Percentiles rank a stretch among this genome's conserved stretches.
These are phyloP conservation scores for Ormyrus thymus DNA, from an alignment of 2,888 invertebrate species.

Conservation along the genomic window DNA sequence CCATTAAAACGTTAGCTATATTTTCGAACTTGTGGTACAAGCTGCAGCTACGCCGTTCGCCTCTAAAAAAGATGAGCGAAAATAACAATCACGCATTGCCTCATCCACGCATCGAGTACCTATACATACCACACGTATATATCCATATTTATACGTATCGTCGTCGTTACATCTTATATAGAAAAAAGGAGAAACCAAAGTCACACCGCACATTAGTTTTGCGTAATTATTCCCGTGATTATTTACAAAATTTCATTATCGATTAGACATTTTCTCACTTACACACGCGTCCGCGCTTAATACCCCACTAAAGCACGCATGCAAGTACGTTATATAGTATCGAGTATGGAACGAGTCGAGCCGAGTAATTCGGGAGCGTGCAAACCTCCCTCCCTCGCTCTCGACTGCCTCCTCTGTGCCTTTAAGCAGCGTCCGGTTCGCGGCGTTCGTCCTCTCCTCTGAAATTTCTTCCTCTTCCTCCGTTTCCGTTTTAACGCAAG, in stretches of 20 bases:
- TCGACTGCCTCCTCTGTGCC: not conserved
- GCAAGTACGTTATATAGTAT: not conserved
- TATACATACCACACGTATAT: slow-evolving; percentile 19
- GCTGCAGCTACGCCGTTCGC: not conserved
- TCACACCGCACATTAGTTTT: too few species aligned
- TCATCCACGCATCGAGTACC: not conserved
- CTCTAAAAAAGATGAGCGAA: slow-evolving; percentile 9
- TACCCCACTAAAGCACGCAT: not conserved
- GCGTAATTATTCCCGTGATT: not conserved
- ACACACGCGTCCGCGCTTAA: not conserved
- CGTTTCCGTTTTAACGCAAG: not conserved
- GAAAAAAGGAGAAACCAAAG: slow-evolving; percentile 3
- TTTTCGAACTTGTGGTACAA: too few species aligned
- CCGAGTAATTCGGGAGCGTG: slow-evolving; percentile 29
- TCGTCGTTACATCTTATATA: slow-evolving; percentile 2
- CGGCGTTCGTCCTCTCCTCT: not conserved
- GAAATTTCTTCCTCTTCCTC: slow-evolving; percentile 36
- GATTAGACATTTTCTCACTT: not conserved
- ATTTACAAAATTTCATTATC: not conserved
- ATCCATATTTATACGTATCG: slow-evolving; percentile 12
- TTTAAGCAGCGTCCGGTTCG: slow-evolving; percentile 13
- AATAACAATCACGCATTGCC: not conserved
- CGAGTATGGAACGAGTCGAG: slow-evolving; percentile 19
- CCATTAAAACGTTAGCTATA: too few species aligned
- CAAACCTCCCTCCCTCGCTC: slow-evolving; percentile 5